Base-by-base conservation (phyloP, 2,113 vertebrate genomes). In the Lipophrys pholis region DNA sequence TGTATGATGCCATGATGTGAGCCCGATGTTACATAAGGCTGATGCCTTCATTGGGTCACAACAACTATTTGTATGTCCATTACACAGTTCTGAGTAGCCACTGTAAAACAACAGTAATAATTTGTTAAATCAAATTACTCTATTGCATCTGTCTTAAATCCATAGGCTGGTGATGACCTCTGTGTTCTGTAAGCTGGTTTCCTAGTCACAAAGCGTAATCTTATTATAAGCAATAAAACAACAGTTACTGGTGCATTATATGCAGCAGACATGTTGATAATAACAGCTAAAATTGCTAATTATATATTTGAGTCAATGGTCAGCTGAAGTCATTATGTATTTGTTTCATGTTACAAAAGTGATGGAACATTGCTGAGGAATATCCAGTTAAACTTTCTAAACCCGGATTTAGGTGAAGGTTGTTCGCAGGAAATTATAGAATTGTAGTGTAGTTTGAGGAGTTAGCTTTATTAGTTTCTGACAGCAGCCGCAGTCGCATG, bases 131-230 rank as follows among this genome's bases (percentile, higher is more conserved):
- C 45, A 48, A n/a, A 7, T 11, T 48, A n/a, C 14, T 7, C 11
- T 6, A 48, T 15, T 48, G 14, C 11, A 48, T n/a, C 14, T 48
- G 12, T 15, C 45, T 48, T 48, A 30, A 30, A 30, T 30, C 21
- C 21, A 30, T 30, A 30, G 12, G 11, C 43, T 5, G 6, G 43
- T 49, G 40, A 17, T 1, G 3, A 65, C 38, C 43, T 66, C 39
- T 8, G 2, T 9, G 43, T 35, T 68, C 11, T 67, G 41, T 35
- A 15, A 35, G 21, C 21, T 38, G 65, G 30, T 75, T 68, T 42
- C 35, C 16, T 7, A 49, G 10, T 48, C 53, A 54, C n/a, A 16
- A 56, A 30, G 50, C 21, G 42, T 1, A 3, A 9, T 43, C 39
- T 12, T 53, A 11, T 36, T 1, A 42, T 1, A 21, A 73, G 45